Base-by-base conservation (phyloP, 35 echinoderm and acorn worm species). In the Chiridota heheva region DNA sequence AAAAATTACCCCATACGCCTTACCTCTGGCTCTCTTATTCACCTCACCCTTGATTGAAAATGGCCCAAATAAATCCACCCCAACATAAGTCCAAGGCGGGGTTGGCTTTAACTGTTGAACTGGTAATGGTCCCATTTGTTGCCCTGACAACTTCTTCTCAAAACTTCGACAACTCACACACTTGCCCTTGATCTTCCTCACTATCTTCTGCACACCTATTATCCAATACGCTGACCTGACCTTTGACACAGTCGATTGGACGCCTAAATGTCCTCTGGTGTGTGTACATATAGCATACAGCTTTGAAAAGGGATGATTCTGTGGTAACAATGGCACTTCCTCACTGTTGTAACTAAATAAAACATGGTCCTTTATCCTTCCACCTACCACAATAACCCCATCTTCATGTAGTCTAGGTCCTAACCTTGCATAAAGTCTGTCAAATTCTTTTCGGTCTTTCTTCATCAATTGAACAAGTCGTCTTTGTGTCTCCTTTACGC, bases 61-160 rank as follows among this genome's bases (percentile, higher is more conserved):
- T 18, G 77, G 86, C 10, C 86, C 86, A 82, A 88, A 88, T 1
- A 72, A 43, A 40, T 88, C 86, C 20, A 88, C 67, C n/a, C 86
- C 77, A 2, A 80, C 55, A n/a, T 70, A 82, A 10, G 47, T 82
- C 76, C 65, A 88, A 31, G 86, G 86, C 17, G 86, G 86, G 2
- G 67, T 81, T 39, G 86, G 86, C 67, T 82, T 70, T 0, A 88
- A 18, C 42, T 77, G 0, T 18, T 49, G 18, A 0, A 40, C 36
- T 26, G 86, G 86, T 26, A 88, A 56, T 29, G 48, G 18, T 43
- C 33, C 86, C 86, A 88, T 88, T 34, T 88, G 20, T 37, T 88
- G 86, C 32, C 49, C 86, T 0, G 46, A 40, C 24, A 60, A 22
- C 7, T 71, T 16, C 16, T 40, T 42, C n/a, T 81, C 76, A 32